Conservation (phyloP, 2,888 invertebrate genomes). For the Eupeodes latifasciatus region DNA sequence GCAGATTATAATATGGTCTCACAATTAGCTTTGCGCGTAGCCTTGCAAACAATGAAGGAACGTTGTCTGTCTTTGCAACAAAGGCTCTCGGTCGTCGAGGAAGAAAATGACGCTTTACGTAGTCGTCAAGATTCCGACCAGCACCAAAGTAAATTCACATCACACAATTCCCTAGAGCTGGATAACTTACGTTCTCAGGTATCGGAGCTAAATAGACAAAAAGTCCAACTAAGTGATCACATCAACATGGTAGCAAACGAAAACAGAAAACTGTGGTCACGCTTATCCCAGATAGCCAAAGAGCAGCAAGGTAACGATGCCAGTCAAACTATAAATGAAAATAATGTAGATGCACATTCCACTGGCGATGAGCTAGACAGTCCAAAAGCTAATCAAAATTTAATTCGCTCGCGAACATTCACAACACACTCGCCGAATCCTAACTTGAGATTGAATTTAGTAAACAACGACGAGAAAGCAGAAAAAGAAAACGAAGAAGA, state of each 20-base stretch:
- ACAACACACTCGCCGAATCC: conserved; percentile 88
- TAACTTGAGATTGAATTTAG: conserved; percentile 85
- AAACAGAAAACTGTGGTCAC: conserved; percentile 91
- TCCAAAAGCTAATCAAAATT: conserved; percentile 81
- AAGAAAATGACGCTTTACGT: conserved; percentile 89
- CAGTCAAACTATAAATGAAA: conserved; percentile 18
- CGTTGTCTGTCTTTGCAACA: conserved; percentile 91
- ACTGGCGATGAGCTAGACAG: conserved; percentile 53
- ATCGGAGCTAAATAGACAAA: conserved; percentile 89
- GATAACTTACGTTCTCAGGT: conserved; percentile 87
- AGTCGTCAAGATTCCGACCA: conserved; percentile 82
- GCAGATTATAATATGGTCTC: conserved; percentile 72
- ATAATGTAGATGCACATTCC: conserved; percentile 28
- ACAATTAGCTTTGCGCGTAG: conserved; percentile 88
- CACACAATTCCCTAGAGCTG: conserved; percentile 83
- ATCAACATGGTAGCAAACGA: conserved; percentile 92
- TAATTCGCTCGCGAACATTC: conserved; percentile 87
- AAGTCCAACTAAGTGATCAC: conserved; percentile 90
- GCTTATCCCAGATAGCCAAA: conserved; percentile 87
- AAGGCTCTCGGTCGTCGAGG: conserved; percentile 89
- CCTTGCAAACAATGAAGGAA: conserved; percentile 92
- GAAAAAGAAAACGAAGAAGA: conserved; percentile 85
- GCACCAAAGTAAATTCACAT: conserved; percentile 74
- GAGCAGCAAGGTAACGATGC: conserved; percentile 82
- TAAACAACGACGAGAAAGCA: conserved; percentile 84